Percentiles rank a stretch among this genome's conserved stretches.
Evolutionary conservation across 2,888 invertebrate genomes (phyloP).

Genomic region (Mechanitis messenoides): DNA sequence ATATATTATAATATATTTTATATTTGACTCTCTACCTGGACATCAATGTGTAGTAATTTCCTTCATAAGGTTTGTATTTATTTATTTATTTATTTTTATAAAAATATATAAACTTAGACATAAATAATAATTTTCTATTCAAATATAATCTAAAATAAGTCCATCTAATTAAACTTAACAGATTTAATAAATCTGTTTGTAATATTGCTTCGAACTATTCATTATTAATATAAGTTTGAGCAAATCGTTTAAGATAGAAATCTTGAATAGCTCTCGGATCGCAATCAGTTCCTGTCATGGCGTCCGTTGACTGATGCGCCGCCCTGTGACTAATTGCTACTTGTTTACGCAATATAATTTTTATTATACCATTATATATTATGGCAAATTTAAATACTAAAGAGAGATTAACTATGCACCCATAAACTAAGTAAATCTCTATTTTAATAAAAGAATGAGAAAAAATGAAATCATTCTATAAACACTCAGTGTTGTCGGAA

Average conservation of each 20-base stretch:
- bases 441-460: too few species aligned
- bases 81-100: too few species aligned
- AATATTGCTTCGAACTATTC: conserved; percentile 2
- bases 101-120: background rate
- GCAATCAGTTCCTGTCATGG: conserved; percentile 43
- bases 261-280: conserved; percentile 28
- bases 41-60: too few species aligned
- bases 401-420: too few species aligned
- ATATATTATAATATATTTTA: too few species aligned
- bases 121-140: too few species aligned
- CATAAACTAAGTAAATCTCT: too few species aligned
- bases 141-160: background rate
- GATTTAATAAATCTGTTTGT: background rate
- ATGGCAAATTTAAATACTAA: too few species aligned
- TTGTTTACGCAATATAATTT: conserved; percentile 55
- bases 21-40: too few species aligned
- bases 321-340: conserved; percentile 63
- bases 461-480: too few species aligned
- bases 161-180: background rate
- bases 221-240: conserved; percentile 17
- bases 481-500: too few species aligned
- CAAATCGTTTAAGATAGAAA: conserved; percentile 23
- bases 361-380: conserved; percentile 29
- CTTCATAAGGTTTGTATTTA: too few species aligned
- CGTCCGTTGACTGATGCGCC: conserved; percentile 44